Percentiles rank a stretch among this genome's conserved stretches.
These are phyloP conservation scores for Agriopis aurantiaria DNA, from an alignment of 2,888 invertebrate genomes.

Conservation along the genomic window DNA sequence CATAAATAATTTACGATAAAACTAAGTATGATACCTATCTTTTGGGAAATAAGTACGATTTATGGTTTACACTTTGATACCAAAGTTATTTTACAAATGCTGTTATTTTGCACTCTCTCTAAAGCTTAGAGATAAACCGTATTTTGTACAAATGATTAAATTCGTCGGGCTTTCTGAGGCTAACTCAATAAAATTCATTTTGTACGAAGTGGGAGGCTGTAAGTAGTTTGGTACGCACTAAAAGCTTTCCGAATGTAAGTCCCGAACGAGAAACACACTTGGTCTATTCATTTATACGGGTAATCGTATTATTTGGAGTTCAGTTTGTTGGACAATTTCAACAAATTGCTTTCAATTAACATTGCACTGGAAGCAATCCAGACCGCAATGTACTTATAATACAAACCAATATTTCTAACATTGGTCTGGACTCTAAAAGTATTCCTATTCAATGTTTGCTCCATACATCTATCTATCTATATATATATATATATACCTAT, in stretches of 20 bases:
- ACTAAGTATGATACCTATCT: no score
- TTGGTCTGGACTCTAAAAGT: not conserved
- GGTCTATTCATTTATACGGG: slow-evolving; percentile 60
- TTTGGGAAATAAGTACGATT: no score
- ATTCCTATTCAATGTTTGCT: not conserved
- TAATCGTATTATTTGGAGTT: slow-evolving; percentile 56
- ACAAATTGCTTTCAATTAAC: slow-evolving; percentile 35
- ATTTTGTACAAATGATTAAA: slow-evolving; percentile 65
- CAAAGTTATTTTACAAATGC: not conserved
- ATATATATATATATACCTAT: no score
- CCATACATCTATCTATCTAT: no score
- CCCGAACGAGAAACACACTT: slow-evolving; percentile 58
- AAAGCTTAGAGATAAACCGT: slow-evolving; percentile 42
- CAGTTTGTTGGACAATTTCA: slow-evolving; percentile 36
- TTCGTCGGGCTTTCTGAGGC: slow-evolving; percentile 64
- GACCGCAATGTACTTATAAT: slow-evolving; percentile 8
- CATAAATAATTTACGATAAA: no score
- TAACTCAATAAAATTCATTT: slow-evolving; percentile 74
- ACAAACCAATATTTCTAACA: slow-evolving; percentile 11
- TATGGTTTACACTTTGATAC: not conserved
- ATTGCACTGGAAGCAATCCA: slow-evolving; percentile 28
- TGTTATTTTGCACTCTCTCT: not conserved
- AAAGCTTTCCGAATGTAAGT: slow-evolving; percentile 66
- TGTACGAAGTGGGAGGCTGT: slow-evolving; percentile 60
- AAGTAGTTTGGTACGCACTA: slow-evolving; percentile 70